Percentiles rank a stretch among this genome's conserved stretches.
Conservation (phyloP, 1,140 invertebrate genomes). For the Saccostrea glomerata region DNA sequence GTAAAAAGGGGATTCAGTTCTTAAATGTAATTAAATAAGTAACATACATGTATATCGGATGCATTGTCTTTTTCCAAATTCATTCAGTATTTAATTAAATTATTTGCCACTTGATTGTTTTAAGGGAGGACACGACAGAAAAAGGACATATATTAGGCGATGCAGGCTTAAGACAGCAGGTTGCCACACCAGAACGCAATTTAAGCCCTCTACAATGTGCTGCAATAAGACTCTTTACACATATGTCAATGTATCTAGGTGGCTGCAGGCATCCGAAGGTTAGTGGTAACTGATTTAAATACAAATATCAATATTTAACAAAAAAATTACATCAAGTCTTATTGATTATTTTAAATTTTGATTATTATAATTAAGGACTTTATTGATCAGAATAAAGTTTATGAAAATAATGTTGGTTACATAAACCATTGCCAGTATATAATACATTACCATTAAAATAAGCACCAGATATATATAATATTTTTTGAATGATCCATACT, state of each 20-base stretch:
- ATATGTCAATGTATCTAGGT: neutral
- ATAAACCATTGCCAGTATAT: no score
- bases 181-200: neutral
- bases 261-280: neutral
- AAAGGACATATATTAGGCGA: neutral
- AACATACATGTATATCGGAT: no score
- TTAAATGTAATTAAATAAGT: no score
- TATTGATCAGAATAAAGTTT: no score
- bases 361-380: neutral
- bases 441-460: no score
- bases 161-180: neutral
- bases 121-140: neutral
- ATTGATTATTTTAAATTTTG: neutral
- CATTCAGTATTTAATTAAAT: no score
- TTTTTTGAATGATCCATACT: neutral
- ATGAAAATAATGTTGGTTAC: no score
- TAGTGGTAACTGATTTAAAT: neutral
- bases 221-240: neutral
- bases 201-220: neutral
- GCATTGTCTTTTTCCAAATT: no score
- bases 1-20: no score
- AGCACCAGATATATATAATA: no score
- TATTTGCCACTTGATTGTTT: neutral
- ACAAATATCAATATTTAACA: no score
- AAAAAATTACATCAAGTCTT: no score